These are phyloP conservation scores for Sinocyclocheilus anshuiensis DNA, from an alignment of 2,113 vertebrate genomes.

Conservation along the genomic window DNA sequence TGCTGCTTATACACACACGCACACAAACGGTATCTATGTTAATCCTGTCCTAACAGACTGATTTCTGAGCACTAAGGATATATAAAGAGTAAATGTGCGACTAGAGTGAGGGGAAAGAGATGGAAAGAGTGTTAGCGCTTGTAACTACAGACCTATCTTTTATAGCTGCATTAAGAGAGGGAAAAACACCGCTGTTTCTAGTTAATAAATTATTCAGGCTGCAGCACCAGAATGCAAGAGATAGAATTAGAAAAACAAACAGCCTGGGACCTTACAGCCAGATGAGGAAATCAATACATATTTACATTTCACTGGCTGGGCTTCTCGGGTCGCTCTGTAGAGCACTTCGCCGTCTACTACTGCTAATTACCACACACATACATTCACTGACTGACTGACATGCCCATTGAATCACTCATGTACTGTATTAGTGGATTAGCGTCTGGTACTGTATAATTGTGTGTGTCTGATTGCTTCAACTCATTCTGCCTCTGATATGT, in stretches of 20 bases:
- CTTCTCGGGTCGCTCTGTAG: slow-evolving; percentile 41
- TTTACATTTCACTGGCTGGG: slow-evolving; percentile 54
- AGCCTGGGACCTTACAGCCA: slow-evolving; percentile 50
- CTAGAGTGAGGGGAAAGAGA: slow-evolving; percentile 27
- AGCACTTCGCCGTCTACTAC: slow-evolving; percentile 1
- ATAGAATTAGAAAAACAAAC: slow-evolving; percentile 58
- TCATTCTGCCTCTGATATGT: slow-evolving; percentile 5
- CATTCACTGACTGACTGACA: slow-evolving; percentile 19
- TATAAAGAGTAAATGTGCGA: slow-evolving; percentile 10
- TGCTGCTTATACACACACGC: neutral
- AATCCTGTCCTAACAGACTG: slow-evolving; percentile 30
- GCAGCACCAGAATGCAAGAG: slow-evolving; percentile 46
- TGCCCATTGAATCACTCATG: slow-evolving; percentile 7
- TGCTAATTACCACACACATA: slow-evolving; percentile 44
- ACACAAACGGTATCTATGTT: neutral
- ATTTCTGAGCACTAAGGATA: slow-evolving; percentile 22
- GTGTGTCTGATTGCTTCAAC: slow-evolving; percentile 14
- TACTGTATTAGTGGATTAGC: slow-evolving; percentile 26
- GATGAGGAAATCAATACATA: slow-evolving; percentile 57
- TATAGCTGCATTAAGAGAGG: slow-evolving; percentile 24
- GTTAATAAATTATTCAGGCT: slow-evolving; percentile 57
- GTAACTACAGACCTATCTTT: slow-evolving; percentile 32
- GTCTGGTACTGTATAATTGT: neutral
- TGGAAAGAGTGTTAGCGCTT: slow-evolving; percentile 11
- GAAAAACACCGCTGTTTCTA: slow-evolving; percentile 28